Evolutionary conservation across 2,113 vertebrate genomes (phyloP).

Genomic region (Tiliqua scincoides): DNA sequence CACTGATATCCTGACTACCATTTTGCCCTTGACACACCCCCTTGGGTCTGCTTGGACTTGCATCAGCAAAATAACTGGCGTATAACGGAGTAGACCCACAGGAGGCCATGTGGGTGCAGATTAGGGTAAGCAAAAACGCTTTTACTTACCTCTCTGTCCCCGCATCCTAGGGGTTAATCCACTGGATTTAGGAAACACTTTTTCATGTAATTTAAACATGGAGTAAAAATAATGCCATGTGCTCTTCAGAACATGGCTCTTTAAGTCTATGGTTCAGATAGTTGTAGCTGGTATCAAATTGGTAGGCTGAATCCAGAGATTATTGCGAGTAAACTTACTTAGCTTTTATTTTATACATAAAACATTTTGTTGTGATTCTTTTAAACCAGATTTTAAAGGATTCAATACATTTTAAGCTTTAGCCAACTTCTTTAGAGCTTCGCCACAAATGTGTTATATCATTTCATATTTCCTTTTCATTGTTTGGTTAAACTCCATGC

Average conservation of each 20-base stretch:
- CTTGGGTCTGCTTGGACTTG: no score
- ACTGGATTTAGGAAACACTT: constrained; percentile 53
- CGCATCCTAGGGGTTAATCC: constrained; percentile 63
- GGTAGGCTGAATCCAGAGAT: rapidly evolving
- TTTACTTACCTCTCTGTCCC: no score
- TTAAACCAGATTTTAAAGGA: neutral
- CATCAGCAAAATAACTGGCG: no score
- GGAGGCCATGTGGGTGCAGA: no score
- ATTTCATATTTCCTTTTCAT: neutral
- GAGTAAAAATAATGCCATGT: constrained; percentile 49
- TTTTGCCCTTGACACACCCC: no score
- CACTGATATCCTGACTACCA: no score
- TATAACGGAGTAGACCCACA: no score
- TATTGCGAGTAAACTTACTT: constrained; percentile 1
- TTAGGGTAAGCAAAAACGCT: no score
- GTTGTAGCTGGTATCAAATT: constrained; percentile 28
- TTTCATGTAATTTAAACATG: constrained; percentile 55
- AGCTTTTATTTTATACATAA: neutral
- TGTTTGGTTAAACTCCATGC: neutral
- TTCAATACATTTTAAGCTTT: neutral
- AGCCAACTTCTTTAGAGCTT: neutral
- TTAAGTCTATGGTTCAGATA: constrained; percentile 38
- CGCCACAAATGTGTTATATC: neutral
- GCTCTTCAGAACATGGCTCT: constrained; percentile 45
- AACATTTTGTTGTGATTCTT: neutral